Evolutionary conservation across 2,888 invertebrate species (phyloP), one percentile per base, ranked within the genome.

Genomic region (Halictus ligatus): DNA sequence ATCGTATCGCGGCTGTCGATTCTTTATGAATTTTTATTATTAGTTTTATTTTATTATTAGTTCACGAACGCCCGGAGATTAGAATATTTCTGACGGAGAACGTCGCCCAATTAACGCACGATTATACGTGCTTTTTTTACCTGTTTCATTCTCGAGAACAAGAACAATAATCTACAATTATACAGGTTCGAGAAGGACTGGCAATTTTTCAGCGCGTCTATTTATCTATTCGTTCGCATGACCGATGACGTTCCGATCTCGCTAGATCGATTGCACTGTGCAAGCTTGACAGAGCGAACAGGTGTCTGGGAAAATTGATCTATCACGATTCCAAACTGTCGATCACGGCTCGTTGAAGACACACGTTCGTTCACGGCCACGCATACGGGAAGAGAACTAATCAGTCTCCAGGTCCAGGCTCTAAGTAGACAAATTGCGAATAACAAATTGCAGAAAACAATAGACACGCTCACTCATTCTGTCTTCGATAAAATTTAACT

Each of bases 1-100:
- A 72, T 50, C 71, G 46, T 25, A 72, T 43, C 67, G 64, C 72
- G 67, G 72, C 75, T 58, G 74, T 75, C 78, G n/a, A 75, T 67
- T 78, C 50, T 54, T 54, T 69, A 40, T 40, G 67, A 74, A 74
- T n/a, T n/a, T n/a, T n/a, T n/a, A n/a, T n/a, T n/a, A n/a, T n/a
- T n/a, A n/a, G n/a, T n/a, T n/a, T n/a, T n/a, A n/a, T n/a, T n/a
- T n/a, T n/a, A n/a, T n/a, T n/a, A n/a, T 35, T 48, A 25, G n/a
- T 10, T 35, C 6, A 21, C 21, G 50, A 21, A 21, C 48, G 25
- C 29, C 29, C 5, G 29, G 21, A 43, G 12, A 43, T n/a, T 71
- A 71, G 40, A 71, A n/a, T 71, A 43, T n/a, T 40, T 40, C 69
- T 5, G 8, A 15, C 7, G 0, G 1, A 29, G 15, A 64, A 64